Evolutionary conservation across 2,888 invertebrate genomes (phyloP).

Genomic region (Erpobdella octoculata): DNA sequence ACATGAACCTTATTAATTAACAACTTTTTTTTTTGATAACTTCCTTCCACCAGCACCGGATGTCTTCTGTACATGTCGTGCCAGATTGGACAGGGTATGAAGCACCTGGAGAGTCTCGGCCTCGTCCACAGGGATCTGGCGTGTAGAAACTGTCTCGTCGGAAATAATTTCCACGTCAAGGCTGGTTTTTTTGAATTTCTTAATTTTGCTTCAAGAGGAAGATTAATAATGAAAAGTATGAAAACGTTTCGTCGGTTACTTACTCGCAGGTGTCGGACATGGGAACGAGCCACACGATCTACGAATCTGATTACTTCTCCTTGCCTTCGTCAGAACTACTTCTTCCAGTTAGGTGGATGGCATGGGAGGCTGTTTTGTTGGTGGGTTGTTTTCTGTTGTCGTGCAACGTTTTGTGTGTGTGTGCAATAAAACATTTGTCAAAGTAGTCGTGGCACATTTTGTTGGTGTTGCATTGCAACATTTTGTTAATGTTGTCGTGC

Average conservation of each 20-base stretch:
- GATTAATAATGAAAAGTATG: background rate
- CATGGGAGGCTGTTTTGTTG: conserved; percentile 71
- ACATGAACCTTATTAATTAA: too few relatives aligned
- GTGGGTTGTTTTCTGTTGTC: conserved; percentile 37
- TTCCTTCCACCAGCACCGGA: conserved; percentile 66
- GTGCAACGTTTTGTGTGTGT: too few relatives aligned
- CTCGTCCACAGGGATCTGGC: conserved; percentile 84
- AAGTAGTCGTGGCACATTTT: too few relatives aligned
- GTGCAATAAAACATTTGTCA: too few relatives aligned
- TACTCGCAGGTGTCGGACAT: conserved; percentile 46
- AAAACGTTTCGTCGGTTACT: background rate
- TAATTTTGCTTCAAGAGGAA: background rate
- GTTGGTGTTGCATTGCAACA: background rate
- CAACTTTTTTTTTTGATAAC: background rate
- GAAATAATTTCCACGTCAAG: conserved; percentile 64
- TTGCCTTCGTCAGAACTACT: conserved; percentile 76
- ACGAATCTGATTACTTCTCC: conserved; percentile 68
- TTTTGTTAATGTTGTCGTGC: background rate
- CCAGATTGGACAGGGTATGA: conserved; percentile 81
- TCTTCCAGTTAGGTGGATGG: conserved; percentile 79
- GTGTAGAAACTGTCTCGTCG: conserved; percentile 76
- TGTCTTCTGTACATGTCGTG: conserved; percentile 72
- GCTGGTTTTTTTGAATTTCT: background rate
- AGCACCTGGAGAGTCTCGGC: conserved; percentile 75
- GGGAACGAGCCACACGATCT: conserved; percentile 50